These are phyloP conservation scores for Sarcophaga peregrina DNA, from an alignment of 1,140 invertebrate genomes.

Conservation along the genomic window DNA sequence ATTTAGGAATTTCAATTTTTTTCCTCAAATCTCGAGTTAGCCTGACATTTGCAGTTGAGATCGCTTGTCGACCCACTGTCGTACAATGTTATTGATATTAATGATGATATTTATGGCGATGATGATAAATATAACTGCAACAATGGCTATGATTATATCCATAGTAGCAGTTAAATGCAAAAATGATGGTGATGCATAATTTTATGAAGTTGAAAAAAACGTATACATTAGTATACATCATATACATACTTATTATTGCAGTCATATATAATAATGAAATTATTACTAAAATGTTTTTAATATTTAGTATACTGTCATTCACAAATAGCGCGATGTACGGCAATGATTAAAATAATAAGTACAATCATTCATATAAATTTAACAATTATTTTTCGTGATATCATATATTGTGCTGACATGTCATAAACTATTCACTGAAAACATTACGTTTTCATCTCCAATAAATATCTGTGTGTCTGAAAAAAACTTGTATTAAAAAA, in stretches of 20 bases:
- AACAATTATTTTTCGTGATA: neutral
- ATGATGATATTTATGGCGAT: neutral
- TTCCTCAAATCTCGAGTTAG: too few species aligned
- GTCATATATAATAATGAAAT: neutral
- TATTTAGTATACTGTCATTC: neutral
- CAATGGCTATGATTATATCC: too few species aligned
- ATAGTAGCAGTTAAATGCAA: too few species aligned
- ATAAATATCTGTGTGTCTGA: too few species aligned
- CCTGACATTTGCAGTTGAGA: too few species aligned
- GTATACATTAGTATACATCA: neutral
- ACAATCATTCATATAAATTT: neutral
- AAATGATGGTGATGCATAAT: conserved; percentile 2
- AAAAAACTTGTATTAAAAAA: too few species aligned
- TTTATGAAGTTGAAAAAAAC: neutral
- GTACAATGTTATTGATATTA: neutral
- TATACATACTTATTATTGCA: neutral
- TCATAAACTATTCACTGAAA: too few species aligned
- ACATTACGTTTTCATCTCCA: too few species aligned
- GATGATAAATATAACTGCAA: neutral
- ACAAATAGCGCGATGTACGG: neutral
- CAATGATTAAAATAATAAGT: neutral
- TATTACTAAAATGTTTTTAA: too few species aligned
- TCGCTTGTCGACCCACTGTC: too few species aligned
- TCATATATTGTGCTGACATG: neutral
- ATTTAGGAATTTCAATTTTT: too few species aligned